phyloP scores from a whole-genome alignment of 2,797 vertebrate species.

The Clarias platycephalus region DNA sequence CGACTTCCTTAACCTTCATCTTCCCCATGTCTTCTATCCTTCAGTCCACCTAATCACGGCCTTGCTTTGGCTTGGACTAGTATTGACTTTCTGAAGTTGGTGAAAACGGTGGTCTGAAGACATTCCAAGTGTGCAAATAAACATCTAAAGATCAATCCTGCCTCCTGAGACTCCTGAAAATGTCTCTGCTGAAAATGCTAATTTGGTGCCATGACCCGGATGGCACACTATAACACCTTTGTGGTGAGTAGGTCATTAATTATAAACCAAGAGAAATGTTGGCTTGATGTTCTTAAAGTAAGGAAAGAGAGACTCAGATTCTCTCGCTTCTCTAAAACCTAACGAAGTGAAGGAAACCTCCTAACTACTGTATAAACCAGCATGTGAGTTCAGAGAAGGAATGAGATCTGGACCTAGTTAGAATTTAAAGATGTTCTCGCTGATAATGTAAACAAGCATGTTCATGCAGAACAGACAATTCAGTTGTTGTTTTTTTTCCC shows the following conservation, averaged over 20 bases:
- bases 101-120: background rate
- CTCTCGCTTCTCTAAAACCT: background rate
- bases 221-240: background rate
- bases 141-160: background rate
- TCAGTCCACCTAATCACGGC: background rate
- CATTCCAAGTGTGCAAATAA: background rate
- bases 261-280: background rate
- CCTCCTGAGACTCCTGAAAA: background rate
- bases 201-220: background rate
- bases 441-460: background rate
- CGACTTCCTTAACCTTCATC: background rate
- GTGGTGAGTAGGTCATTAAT: background rate
- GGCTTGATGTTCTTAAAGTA: background rate
- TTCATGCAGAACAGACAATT: background rate
- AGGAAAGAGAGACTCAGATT: too few species aligned
- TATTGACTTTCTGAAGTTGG: background rate
- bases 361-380: background rate
- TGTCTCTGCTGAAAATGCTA: background rate
- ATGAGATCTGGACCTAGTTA: too few species aligned
- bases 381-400: background rate
- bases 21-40: background rate
- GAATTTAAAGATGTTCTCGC: background rate
- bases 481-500: background rate
- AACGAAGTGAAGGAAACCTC: background rate
- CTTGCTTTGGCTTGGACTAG: background rate